phyloP scores from a whole-genome alignment of 2,888 invertebrate species.

The Cactoblastis cactorum region DNA sequence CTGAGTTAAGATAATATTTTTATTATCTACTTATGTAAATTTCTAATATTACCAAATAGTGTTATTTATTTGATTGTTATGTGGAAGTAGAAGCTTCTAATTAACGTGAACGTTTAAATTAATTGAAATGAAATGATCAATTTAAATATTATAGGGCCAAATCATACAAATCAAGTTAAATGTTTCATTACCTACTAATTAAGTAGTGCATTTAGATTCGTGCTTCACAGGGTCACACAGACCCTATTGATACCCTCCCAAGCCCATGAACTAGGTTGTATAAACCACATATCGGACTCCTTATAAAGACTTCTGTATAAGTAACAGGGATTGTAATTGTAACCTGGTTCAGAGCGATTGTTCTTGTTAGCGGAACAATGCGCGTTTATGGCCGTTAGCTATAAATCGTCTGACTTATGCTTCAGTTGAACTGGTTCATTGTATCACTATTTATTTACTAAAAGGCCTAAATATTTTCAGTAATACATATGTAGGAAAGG shows the following conservation, averaged over 20 bases:
- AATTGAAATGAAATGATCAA: too few relatives aligned
- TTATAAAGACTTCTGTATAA: neutral
- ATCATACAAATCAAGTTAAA: too few relatives aligned
- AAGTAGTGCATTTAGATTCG: neutral
- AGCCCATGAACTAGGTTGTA: neutral
- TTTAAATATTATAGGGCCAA: too few relatives aligned
- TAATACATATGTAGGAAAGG: too few relatives aligned
- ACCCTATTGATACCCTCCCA: neutral
- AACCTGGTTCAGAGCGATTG: conserved; percentile 1
- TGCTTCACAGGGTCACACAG: neutral
- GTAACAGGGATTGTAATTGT: neutral
- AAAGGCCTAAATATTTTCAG: too few relatives aligned
- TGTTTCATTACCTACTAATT: neutral
- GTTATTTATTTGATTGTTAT: neutral
- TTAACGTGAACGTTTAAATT: too few relatives aligned
- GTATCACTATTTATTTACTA: neutral
- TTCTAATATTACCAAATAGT: too few relatives aligned
- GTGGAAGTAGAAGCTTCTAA: too few relatives aligned
- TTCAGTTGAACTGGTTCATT: neutral
- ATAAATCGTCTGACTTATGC: neutral
- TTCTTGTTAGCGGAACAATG: conserved; percentile 1
- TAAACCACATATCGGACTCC: neutral
- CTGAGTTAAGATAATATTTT: neutral
- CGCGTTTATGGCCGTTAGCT: neutral
- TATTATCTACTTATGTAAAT: too few relatives aligned